Evolutionary conservation across 2,888 invertebrate species (phyloP).

Genomic region (Cryptophagus acutangulus): DNA sequence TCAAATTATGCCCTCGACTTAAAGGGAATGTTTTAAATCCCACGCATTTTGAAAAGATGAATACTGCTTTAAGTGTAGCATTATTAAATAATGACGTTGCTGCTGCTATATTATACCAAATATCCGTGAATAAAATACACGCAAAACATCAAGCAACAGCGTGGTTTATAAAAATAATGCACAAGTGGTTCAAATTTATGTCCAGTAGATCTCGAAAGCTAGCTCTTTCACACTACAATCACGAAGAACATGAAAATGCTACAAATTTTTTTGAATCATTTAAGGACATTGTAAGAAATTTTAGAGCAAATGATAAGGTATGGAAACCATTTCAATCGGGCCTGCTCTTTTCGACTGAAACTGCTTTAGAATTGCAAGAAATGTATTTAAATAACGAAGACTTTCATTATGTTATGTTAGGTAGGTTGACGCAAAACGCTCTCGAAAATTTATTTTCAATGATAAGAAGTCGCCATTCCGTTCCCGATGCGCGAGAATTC

Average conservation of each 20-base stretch:
- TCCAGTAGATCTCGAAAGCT: constrained; percentile 3
- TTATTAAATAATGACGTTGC: neutral
- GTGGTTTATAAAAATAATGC: constrained; percentile 8
- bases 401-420: neutral
- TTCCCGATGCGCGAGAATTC: neutral
- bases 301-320: constrained; percentile 1
- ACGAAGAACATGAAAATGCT: constrained; percentile 3
- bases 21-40: neutral
- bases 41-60: neutral
- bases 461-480: neutral
- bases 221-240: neutral
- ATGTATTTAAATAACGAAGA: no score
- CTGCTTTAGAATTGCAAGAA: constrained; percentile 6
- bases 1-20: neutral
- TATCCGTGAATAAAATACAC: constrained; percentile 5
- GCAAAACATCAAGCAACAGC: constrained; percentile 9
- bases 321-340: constrained; percentile 10
- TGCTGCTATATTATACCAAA: neutral
- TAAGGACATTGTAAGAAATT: constrained; percentile 5
- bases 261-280: constrained; percentile 3
- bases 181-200: constrained; percentile 14
- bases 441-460: neutral
- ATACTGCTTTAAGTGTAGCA: neutral
- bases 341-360: constrained; percentile 1
- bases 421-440: neutral